These are phyloP conservation scores for Drosophila persimilis DNA, from an alignment of 1,140 invertebrate genomes.

Conservation along the genomic window DNA sequence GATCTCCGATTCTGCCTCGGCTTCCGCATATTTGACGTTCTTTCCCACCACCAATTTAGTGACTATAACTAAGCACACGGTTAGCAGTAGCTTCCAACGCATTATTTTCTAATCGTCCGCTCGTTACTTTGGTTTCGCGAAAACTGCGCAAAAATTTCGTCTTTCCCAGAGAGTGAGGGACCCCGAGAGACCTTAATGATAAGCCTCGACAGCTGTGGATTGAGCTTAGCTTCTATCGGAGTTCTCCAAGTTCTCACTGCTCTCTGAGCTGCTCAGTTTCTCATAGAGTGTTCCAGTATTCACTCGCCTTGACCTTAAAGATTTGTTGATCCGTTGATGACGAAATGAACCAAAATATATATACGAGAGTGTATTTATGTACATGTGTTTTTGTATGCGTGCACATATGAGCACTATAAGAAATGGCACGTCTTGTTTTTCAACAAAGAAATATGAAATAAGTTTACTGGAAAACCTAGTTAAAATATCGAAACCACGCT, in stretches of 20 bases:
- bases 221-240: slow-evolving; percentile 40
- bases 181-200: slow-evolving; percentile 29
- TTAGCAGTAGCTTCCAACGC: slow-evolving; percentile 35
- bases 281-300: slow-evolving; percentile 4
- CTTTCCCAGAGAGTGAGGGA: slow-evolving; percentile 15
- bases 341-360: slow-evolving; percentile 9
- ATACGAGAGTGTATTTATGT: background rate
- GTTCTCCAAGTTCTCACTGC: slow-evolving; percentile 9
- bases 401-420: too few relatives aligned
- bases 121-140: slow-evolving; percentile 51
- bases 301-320: slow-evolving; percentile 62
- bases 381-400: too few relatives aligned
- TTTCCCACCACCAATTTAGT: slow-evolving; percentile 5
- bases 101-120: slow-evolving; percentile 47
- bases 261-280: slow-evolving; percentile 14
- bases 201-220: slow-evolving; percentile 29
- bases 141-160: slow-evolving; percentile 53
- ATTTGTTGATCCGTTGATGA: slow-evolving; percentile 6
- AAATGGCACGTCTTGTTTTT: too few relatives aligned
- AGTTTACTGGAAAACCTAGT: too few relatives aligned
- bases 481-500: too few relatives aligned
- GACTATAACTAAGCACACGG: slow-evolving; percentile 17
- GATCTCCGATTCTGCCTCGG: slow-evolving; percentile 7
- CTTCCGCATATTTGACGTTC: background rate
- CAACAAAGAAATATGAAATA: too few relatives aligned